Evolutionary conservation across 30 jellyfish, hydroid and myxozoan genomes (phyloP).

Genomic region (Cassiopea andromeda): DNA sequence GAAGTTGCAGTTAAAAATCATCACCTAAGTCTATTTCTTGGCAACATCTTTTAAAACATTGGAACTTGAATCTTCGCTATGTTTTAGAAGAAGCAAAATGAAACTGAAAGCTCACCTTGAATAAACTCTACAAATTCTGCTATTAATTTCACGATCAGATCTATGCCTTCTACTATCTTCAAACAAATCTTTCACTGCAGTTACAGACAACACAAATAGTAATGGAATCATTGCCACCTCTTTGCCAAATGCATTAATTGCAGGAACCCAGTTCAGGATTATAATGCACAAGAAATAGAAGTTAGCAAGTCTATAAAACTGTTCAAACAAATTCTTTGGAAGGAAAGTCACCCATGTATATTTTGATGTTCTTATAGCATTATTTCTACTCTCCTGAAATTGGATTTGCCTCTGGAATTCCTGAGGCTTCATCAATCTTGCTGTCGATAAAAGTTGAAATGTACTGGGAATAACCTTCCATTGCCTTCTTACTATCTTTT

Average conservation of each 20-base stretch:
- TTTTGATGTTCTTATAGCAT: constrained; percentile 88
- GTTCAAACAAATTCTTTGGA: constrained; percentile 95
- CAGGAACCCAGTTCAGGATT: constrained; percentile 94
- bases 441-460: background rate
- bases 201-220: constrained; percentile 90
- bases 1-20: no score
- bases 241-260: constrained; percentile 96
- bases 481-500: background rate
- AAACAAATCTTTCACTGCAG: constrained; percentile 91
- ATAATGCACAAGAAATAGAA: constrained; percentile 78
- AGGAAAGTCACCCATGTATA: constrained; percentile 85
- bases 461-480: constrained; percentile 74
- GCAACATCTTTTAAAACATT: background rate
- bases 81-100: background rate
- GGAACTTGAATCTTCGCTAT: background rate
- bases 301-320: constrained; percentile 97
- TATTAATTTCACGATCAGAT: constrained; percentile 86
- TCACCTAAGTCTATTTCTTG: no score
- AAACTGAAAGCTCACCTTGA: constrained; percentile 66
- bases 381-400: constrained; percentile 48
- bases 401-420: constrained; percentile 33
- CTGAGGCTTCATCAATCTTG: background rate
- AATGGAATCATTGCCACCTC: constrained; percentile 99
- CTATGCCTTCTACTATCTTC: constrained; percentile 91
- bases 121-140: constrained; percentile 63